Base-by-base conservation (phyloP, 2,888 invertebrate genomes). In the Lycia hirtaria region DNA sequence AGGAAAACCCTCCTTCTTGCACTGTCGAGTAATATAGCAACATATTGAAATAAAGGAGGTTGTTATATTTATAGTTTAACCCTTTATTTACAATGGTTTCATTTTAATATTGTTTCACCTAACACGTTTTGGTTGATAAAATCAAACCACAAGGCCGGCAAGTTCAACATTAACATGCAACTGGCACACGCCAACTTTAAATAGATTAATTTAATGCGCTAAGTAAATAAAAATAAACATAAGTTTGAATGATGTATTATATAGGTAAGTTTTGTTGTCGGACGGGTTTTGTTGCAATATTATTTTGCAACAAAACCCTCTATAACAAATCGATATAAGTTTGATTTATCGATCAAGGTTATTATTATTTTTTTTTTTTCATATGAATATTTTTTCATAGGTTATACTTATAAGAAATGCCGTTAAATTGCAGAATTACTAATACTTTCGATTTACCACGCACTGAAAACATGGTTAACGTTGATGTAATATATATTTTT, bases 131-230 rank as follows among this genome's bases (percentile, higher is more conserved):
- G 24, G 38, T 33, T 48, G 65, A 66, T 66, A 51, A 56, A 56
- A 66, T 66, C 66, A 54, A 43, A 7, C 17, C 4, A 9, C 57
- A 58, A 45, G 41, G 53, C n/a, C 48, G 7, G 45, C 47, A 48
- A 58, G 59, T 55, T 57, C 43, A 53, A 33, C 41, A 55, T 54
- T 33, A 56, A 57, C 66, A 66, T 66, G 66, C 65, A 44, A 64
- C 37, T 45, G 24, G 50, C 24, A 28, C 66, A 64, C 62, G 66
- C 62, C 26, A 65, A 20, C 33, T 40, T 56, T 40, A 45, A 49
- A 43, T 43, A 44, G 37, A 35, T 35, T 20, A 12, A 17, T 33
- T 41, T 22, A 41, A 47, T 32, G 37, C 9, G 28, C 5, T 43
- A 35, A 26, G 24, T 47, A 22, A 44, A 30, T 44, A 17, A 44